phyloP scores from a whole-genome alignment of 2,113 vertebrate species.

The Hirundichthys speculiger region DNA sequence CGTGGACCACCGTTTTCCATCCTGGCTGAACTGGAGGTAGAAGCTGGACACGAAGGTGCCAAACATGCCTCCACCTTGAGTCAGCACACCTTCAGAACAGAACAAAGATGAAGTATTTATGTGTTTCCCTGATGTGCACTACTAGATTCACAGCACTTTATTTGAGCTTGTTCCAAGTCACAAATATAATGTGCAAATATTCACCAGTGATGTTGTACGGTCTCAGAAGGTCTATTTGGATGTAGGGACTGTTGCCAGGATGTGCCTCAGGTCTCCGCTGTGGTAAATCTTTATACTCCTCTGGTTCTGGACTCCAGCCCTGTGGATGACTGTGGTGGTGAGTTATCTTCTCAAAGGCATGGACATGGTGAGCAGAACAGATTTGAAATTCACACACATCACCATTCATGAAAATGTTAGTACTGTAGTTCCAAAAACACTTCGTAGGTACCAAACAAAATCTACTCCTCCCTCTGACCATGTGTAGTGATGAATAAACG shows the following conservation, averaged over 20 bases:
- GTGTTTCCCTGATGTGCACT: no score
- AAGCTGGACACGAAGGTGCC: slow-evolving; percentile 81
- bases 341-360: no score
- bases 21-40: slow-evolving; percentile 85
- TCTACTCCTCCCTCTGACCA: no score
- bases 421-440: no score
- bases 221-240: slow-evolving; percentile 84
- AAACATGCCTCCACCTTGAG: slow-evolving; percentile 78
- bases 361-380: no score
- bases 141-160: not conserved
- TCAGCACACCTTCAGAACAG: slow-evolving; percentile 79
- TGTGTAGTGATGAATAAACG: no score
- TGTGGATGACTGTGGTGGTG: slow-evolving; percentile 31
- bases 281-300: slow-evolving; percentile 67
- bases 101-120: no score
- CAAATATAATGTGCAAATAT: slow-evolving; percentile 33
- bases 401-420: no score
- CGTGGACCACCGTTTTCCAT: slow-evolving; percentile 80
- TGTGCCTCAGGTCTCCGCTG: slow-evolving; percentile 69
- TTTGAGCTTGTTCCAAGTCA: not conserved
- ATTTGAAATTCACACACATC: no score
- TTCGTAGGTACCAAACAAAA: no score
- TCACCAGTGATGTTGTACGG: slow-evolving; percentile 87
- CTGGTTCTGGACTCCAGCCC: slow-evolving; percentile 82
- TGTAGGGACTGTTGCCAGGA: slow-evolving; percentile 60